phyloP scores from a whole-genome alignment of 2,113 vertebrate species.

The Gasterosteus nipponicus region DNA sequence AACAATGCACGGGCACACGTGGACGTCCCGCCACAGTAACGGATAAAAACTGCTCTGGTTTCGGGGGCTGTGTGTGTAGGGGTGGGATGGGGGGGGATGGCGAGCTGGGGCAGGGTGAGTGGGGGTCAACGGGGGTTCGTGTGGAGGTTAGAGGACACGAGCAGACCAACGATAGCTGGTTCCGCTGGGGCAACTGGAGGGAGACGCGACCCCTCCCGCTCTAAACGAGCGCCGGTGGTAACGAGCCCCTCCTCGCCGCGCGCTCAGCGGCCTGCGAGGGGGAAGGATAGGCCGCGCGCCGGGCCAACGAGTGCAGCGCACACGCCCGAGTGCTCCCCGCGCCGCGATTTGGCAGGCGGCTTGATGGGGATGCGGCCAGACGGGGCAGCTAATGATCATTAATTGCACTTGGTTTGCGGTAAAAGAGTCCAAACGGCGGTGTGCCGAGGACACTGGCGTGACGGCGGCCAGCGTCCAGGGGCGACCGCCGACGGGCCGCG shows the following conservation, averaged over 20 bases:
- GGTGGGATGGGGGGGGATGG: background rate
- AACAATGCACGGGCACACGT: conserved; percentile 92
- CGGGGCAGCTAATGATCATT: conserved; percentile 97
- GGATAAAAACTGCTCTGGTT: conserved; percentile 89
- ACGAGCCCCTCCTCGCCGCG: conserved; percentile 68
- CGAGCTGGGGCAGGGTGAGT: conserved; percentile 10
- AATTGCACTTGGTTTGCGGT: conserved; percentile 91
- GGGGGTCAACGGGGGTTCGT: conserved; percentile 3
- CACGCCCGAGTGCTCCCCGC: conserved; percentile 84
- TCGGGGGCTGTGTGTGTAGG: conserved; percentile 10
- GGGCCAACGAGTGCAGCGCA: conserved; percentile 80
- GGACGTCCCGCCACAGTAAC: conserved; percentile 93
- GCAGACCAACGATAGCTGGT: conserved; percentile 76
- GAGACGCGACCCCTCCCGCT: conserved; percentile 82
- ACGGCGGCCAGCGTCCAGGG: conserved; percentile 53
- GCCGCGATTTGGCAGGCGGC: conserved; percentile 86
- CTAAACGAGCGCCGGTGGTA: conserved; percentile 70
- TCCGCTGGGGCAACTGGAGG: conserved; percentile 86
- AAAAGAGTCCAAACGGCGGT: conserved; percentile 86
- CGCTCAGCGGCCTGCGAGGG: conserved; percentile 89
- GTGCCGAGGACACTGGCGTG: conserved; percentile 83
- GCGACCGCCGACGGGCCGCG: conserved; percentile 30
- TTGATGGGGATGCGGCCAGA: conserved; percentile 88
- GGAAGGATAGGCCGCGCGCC: conserved; percentile 86
- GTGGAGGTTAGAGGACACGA: conserved; percentile 70